These are phyloP conservation scores for Uria aalge DNA, from an alignment of 2,113 vertebrate species.

Conservation along the genomic window DNA sequence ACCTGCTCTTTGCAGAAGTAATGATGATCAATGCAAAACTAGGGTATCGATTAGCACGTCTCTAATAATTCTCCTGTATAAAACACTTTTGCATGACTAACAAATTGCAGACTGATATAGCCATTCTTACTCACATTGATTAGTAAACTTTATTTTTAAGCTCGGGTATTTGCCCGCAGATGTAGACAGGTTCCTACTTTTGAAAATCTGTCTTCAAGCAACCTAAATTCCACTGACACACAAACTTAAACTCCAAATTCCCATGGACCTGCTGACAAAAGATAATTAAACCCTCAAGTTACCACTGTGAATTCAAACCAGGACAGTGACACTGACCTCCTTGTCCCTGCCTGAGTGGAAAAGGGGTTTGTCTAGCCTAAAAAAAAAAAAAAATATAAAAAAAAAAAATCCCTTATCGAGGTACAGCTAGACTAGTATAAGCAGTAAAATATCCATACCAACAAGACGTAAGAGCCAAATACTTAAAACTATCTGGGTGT, in stretches of 20 bases:
- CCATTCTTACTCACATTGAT: neutral
- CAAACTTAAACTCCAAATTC: neutral
- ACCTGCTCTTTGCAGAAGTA: neutral
- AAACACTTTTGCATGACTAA: neutral
- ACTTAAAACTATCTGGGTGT: neutral
- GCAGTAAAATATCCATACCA: neutral
- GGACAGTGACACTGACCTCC: neutral
- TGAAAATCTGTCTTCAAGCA: neutral
- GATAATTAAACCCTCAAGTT: neutral
- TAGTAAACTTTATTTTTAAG: neutral
- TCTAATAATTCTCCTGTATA: neutral
- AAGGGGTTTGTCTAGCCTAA: neutral
- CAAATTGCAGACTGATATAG: neutral
- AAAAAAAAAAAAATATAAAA: neutral
- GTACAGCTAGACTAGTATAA: neutral
- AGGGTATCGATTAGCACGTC: accelerated
- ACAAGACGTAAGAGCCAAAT: neutral
- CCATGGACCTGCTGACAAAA: neutral
- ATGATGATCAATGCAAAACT: neutral
- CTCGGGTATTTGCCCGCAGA: neutral
- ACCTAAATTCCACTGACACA: neutral
- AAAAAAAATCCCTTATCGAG: neutral
- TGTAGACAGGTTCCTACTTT: neutral
- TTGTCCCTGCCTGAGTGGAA: neutral
- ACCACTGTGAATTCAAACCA: neutral